Evolutionary conservation across 2,113 vertebrate genomes (phyloP).

Genomic region (Rana temporaria): DNA sequence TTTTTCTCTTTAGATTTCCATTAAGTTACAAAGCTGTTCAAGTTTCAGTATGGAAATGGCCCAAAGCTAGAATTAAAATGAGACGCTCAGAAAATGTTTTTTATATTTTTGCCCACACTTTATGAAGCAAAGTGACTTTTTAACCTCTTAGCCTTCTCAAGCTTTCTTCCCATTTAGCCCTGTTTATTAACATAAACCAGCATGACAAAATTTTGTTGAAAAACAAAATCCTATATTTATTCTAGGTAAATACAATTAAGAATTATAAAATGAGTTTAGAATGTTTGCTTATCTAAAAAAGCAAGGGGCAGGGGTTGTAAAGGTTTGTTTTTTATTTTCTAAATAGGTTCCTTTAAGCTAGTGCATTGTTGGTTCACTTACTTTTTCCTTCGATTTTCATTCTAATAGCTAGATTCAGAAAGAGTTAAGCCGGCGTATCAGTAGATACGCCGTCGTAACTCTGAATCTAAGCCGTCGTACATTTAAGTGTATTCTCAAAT

Average conservation of each 20-base stretch:
- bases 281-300: background rate
- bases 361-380: too few relatives aligned
- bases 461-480: too few relatives aligned
- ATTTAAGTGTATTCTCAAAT: too few relatives aligned
- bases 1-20: slow-evolving; percentile 22
- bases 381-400: too few relatives aligned
- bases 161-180: slow-evolving; percentile 51
- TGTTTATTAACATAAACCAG: slow-evolving; percentile 28
- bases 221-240: background rate
- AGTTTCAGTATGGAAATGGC: slow-evolving; percentile 54
- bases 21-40: slow-evolving; percentile 52
- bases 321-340: too few relatives aligned
- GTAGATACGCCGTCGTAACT: too few relatives aligned
- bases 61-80: slow-evolving; percentile 55
- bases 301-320: too few relatives aligned
- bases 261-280: background rate
- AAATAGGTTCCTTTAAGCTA: too few relatives aligned
- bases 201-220: slow-evolving; percentile 19
- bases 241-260: background rate
- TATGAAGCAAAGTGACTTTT: slow-evolving; percentile 54
- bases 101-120: slow-evolving; percentile 44
- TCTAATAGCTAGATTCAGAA: too few relatives aligned
- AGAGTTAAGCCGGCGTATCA: too few relatives aligned
- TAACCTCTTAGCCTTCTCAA: slow-evolving; percentile 45
- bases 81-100: slow-evolving; percentile 28